phyloP scores from a whole-genome alignment of 2,797 vertebrate genomes.

The Catostomus latipinnis region DNA sequence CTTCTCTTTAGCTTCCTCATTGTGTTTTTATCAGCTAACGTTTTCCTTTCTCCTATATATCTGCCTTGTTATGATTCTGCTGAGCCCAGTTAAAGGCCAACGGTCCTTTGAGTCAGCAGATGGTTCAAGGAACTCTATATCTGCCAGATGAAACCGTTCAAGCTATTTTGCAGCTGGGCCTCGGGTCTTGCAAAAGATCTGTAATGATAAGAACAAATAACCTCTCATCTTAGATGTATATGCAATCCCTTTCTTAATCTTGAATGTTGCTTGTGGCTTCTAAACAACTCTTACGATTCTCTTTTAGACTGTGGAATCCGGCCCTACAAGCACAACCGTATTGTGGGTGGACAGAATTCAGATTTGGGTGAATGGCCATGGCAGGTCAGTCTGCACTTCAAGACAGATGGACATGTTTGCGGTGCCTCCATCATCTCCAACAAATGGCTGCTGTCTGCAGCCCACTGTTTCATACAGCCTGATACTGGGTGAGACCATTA shows the following conservation, averaged over 20 bases:
- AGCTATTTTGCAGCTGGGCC: conserved; percentile 2
- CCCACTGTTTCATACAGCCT: conserved; percentile 76
- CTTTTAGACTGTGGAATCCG: conserved; percentile 76
- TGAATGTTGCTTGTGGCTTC: background rate
- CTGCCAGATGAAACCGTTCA: conserved; percentile 2
- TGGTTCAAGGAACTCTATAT: conserved; percentile 1
- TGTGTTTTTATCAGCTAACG: conserved; percentile 25
- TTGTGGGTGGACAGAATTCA: conserved; percentile 81
- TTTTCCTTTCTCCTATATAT: background rate
- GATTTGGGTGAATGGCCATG: conserved; percentile 85
- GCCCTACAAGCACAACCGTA: conserved; percentile 82
- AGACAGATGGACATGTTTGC: conserved; percentile 65
- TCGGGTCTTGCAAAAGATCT: conserved; percentile 6
- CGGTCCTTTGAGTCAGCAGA: conserved; percentile 35
- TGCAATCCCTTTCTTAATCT: background rate
- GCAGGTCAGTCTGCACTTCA: conserved; percentile 83
- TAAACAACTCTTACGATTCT: conserved; percentile 15
- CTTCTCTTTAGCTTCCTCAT: conserved; percentile 47
- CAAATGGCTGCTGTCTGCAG: conserved; percentile 77
- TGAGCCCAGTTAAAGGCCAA: conserved; percentile 8
- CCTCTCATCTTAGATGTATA: conserved; percentile 12
- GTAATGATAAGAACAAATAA: conserved; percentile 16
- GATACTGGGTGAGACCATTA: conserved; percentile 64
- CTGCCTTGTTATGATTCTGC: conserved; percentile 35
- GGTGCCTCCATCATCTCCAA: conserved; percentile 81